phyloP scores from a whole-genome alignment of 64 coral and sea anemone genomes.

The Montipora capricornis region DNA sequence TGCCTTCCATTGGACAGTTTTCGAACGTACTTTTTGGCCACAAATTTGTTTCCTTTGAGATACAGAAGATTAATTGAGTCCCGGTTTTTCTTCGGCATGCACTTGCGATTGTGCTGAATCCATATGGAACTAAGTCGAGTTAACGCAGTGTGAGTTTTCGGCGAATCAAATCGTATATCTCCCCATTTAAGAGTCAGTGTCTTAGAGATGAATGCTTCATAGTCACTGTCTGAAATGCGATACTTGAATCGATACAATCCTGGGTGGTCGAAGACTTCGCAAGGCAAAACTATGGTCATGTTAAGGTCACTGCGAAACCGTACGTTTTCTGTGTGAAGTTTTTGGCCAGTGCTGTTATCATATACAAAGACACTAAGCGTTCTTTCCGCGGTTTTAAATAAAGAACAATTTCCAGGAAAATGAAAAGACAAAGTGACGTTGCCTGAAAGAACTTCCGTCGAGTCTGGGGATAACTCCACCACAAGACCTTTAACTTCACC shows the following conservation, averaged over 20 bases:
- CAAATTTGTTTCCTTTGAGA: constrained; percentile 45
- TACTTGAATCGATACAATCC: constrained; percentile 76
- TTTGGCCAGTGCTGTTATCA: constrained; percentile 2
- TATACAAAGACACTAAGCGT: constrained; percentile 48
- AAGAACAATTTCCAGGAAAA: constrained; percentile 53
- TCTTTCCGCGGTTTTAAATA: constrained; percentile 13
- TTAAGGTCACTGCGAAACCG: neutral
- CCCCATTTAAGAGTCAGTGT: constrained; percentile 76
- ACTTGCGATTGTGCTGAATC: constrained; percentile 82
- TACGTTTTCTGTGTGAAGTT: constrained; percentile 29
- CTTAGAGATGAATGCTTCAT: constrained; percentile 45
- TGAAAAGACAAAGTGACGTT: constrained; percentile 78
- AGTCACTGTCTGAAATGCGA: constrained; percentile 64
- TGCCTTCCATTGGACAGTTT: constrained; percentile 83
- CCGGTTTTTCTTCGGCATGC: constrained; percentile 67
- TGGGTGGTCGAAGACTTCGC: constrained; percentile 80
- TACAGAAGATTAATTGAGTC: constrained; percentile 81
- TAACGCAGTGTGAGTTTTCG: constrained; percentile 79
- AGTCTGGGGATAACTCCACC: constrained; percentile 28
- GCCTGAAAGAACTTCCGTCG: constrained; percentile 57
- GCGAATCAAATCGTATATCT: constrained; percentile 59
- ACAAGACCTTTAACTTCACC: neutral
- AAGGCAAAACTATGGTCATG: constrained; percentile 49
- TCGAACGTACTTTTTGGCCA: constrained; percentile 76
- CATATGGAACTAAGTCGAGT: constrained; percentile 78